These are phyloP conservation scores for Eupelmus urozonus DNA, from an alignment of 2,888 invertebrate genomes.

Conservation along the genomic window DNA sequence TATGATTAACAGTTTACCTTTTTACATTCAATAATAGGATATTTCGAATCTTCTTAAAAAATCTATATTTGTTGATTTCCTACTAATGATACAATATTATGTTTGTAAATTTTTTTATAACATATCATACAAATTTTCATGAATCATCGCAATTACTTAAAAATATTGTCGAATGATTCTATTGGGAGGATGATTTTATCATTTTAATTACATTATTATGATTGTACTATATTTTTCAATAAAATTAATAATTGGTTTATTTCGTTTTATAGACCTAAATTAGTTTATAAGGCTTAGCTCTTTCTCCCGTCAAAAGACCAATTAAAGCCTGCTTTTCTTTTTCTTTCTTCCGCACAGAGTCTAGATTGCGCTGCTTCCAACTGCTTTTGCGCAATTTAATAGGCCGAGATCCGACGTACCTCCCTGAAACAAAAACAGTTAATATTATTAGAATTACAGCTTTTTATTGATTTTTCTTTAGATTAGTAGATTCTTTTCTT, in stretches of 20 bases:
- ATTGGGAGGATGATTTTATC: not conserved
- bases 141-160: not conserved
- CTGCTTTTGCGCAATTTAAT: conserved; percentile 98
- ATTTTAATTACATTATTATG: not conserved
- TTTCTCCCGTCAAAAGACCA: conserved; percentile 83
- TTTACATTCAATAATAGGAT: no score
- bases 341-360: conserved; percentile 96
- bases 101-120: not conserved
- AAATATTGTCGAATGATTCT: not conserved
- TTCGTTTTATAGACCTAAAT: not conserved
- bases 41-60: no score
- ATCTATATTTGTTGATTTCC: not conserved
- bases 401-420: conserved; percentile 98
- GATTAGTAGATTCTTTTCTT: no score
- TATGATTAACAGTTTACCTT: no score
- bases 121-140: not conserved
- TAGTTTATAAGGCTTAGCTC: conserved; percentile 58
- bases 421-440: conserved; percentile 82
- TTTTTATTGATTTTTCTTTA: no score
- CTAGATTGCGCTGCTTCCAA: conserved; percentile 96
- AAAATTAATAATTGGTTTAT: conserved; percentile 10
- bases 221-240: not conserved
- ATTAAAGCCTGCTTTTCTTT: conserved; percentile 94
- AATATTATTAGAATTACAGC: no score
- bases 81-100: not conserved